Base-by-base conservation (phyloP, 2,797 vertebrate genomes). In the Myoxocephalus aenaeus region DNA sequence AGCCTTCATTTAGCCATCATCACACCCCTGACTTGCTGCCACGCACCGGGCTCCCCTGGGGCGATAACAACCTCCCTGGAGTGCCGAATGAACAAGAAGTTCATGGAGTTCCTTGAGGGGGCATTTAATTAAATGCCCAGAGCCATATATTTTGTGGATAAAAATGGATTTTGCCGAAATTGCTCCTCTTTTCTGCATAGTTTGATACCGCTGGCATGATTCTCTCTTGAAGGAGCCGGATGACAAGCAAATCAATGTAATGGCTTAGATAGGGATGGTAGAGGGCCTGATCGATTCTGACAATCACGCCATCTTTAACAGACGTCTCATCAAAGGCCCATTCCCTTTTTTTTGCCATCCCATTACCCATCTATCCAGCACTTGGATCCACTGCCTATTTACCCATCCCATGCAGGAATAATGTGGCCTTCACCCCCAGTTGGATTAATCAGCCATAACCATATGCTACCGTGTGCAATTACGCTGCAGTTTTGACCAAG, bases 381-480 rank as follows among this genome's bases (percentile, higher is more conserved):
- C 85, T 85, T 70, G 80, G 78, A 91, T 89, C 87, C 53, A 32
- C 79, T 79, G 86, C 77, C 86, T 92, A 86, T 92, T 91, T 92
- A 88, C 85, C 90, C 83, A 76, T 89, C 87, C 81, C 77, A 79
- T 77, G 73, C 86, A 87, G 89, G 85, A 92, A 92, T 91, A 90
- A 93, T 90, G 87, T 89, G 80, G 84, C 85, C 85, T 87, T 90
- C 83, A 89, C 86, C 90, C 90, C 89, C 89, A 87, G 89, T 89
- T 89, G 92, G 91, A 94, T 94, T 94, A 94, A 95, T 95, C 94
- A 95, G 89, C 92, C 89, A 86, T 94, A 93, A 93, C 93, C 94
- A 95, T 94, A 95, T 95, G 95, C 92, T 93, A 87, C 92, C 73
- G 81, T 81, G 75, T 88, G 92, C 92, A 94, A 95, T 94, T 94